phyloP scores from a whole-genome alignment of 1,140 invertebrate species.

The Tribolium madens region DNA sequence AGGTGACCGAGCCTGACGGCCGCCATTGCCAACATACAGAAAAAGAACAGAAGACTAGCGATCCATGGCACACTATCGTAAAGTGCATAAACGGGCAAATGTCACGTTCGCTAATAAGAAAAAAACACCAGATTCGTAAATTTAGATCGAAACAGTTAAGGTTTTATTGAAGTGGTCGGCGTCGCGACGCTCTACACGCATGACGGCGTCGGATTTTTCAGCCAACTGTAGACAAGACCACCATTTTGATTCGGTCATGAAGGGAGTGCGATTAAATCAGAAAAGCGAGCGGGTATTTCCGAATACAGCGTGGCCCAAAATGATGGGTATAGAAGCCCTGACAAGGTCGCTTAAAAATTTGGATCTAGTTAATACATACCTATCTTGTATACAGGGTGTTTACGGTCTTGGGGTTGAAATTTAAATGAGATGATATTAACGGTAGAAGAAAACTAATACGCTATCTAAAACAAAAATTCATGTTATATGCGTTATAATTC shows the following conservation, averaged over 20 bases:
- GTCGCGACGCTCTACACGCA: not conserved
- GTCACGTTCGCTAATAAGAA: conserved; percentile 39
- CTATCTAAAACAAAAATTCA: too few relatives aligned
- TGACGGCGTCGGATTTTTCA: not conserved
- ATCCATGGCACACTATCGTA: conserved; percentile 37
- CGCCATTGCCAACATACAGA: conserved; percentile 35
- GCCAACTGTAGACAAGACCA: not conserved
- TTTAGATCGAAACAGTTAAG: conserved; percentile 31
- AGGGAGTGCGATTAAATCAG: not conserved
- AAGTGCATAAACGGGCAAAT: conserved; percentile 38
- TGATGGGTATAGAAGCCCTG: too few relatives aligned
- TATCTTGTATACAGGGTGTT: too few relatives aligned
- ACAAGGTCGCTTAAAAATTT: too few relatives aligned
- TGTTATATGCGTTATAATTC: too few relatives aligned
- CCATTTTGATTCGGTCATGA: not conserved
- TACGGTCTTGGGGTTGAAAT: too few relatives aligned
- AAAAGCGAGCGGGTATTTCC: too few relatives aligned
- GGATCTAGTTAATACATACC: too few relatives aligned
- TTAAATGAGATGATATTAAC: too few relatives aligned
- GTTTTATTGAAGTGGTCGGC: conserved; percentile 25
- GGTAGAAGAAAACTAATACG: too few relatives aligned
- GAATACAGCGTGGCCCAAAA: too few relatives aligned
- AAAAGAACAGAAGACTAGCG: conserved; percentile 40
- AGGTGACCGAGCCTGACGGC: conserved; percentile 21
- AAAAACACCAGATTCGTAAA: conserved; percentile 24